Conservation (phyloP, 2,113 vertebrate species). For the Alexandromys fortis region DNA sequence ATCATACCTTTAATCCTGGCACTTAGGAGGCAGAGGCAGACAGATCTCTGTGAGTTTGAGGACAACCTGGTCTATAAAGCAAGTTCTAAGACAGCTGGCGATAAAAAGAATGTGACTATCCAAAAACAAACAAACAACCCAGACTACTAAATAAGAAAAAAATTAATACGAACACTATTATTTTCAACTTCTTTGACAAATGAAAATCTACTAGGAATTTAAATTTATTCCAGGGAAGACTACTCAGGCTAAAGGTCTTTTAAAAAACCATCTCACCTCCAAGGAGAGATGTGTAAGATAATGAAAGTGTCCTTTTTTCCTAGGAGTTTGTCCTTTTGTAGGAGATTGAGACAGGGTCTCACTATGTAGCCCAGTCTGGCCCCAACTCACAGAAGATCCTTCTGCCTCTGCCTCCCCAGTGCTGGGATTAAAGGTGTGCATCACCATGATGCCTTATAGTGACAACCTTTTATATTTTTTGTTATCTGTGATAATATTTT, state of each 20-base stretch:
- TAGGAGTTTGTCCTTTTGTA: background rate
- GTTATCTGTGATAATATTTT: constrained; percentile 30
- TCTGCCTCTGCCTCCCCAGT: background rate
- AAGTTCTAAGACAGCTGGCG: background rate
- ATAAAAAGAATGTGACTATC: background rate
- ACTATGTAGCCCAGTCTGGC: background rate
- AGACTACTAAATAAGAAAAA: background rate
- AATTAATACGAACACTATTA: background rate
- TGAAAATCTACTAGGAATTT: background rate
- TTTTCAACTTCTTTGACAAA: constrained; percentile 20
- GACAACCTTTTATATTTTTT: background rate
- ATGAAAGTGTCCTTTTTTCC: background rate
- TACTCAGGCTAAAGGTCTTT: constrained; percentile 14
- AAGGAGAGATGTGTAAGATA: background rate
- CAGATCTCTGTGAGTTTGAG: background rate
- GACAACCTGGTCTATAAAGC: background rate
- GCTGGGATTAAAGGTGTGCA: background rate
- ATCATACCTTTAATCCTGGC: background rate
- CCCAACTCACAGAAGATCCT: background rate
- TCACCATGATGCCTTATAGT: background rate
- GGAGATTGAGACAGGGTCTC: background rate
- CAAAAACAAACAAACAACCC: background rate
- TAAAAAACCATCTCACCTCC: background rate
- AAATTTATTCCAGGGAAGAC: constrained; percentile 6
- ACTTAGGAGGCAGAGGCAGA: background rate